A percentile compares a stretch with the other conserved stretches of the same genome.
These are phyloP conservation scores for Aurelia aurita complex sp. Pacific DNA, from an alignment of 30 jellyfish, hydroid and myxozoan genomes.

Conservation along the genomic window DNA sequence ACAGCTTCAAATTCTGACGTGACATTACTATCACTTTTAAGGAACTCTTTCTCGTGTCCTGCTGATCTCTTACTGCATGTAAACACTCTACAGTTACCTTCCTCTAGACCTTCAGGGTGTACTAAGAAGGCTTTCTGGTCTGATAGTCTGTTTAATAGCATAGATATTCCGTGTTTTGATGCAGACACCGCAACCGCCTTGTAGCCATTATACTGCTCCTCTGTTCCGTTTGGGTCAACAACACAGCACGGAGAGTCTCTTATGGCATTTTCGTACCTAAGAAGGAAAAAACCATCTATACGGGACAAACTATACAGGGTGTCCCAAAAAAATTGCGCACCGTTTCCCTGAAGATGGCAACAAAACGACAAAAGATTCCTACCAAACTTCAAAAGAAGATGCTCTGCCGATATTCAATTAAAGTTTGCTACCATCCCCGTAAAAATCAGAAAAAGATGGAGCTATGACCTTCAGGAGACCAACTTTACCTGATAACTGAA, in stretches of 20 bases:
- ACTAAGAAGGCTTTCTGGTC: constrained; percentile 78
- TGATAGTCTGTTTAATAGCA: constrained; percentile 55
- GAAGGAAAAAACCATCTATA: not conserved
- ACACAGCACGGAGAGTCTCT: constrained; percentile 23
- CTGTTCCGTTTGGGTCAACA: constrained; percentile 48
- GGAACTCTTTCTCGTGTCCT: constrained; percentile 25
- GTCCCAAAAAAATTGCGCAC: too few relatives aligned
- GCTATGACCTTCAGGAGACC: too few relatives aligned
- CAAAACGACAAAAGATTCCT: too few relatives aligned
- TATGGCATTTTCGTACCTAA: constrained; percentile 21
- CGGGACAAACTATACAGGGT: not conserved
- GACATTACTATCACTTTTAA: constrained; percentile 44
- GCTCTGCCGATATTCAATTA: too few relatives aligned
- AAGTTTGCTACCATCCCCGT: too few relatives aligned
- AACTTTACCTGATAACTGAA: too few relatives aligned
- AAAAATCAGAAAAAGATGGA: too few relatives aligned
- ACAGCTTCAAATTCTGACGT: constrained; percentile 85
- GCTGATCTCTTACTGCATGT: constrained; percentile 59
- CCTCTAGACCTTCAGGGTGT: constrained; percentile 61
- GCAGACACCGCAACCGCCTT: constrained; percentile 75
- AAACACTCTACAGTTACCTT: constrained; percentile 78
- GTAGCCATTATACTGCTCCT: constrained; percentile 28
- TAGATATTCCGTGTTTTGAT: constrained; percentile 75
- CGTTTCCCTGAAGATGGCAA: too few relatives aligned
- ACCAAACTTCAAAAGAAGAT: too few relatives aligned